Base-by-base conservation (phyloP, 2,888 invertebrate genomes). In the Thalpophila matura region DNA sequence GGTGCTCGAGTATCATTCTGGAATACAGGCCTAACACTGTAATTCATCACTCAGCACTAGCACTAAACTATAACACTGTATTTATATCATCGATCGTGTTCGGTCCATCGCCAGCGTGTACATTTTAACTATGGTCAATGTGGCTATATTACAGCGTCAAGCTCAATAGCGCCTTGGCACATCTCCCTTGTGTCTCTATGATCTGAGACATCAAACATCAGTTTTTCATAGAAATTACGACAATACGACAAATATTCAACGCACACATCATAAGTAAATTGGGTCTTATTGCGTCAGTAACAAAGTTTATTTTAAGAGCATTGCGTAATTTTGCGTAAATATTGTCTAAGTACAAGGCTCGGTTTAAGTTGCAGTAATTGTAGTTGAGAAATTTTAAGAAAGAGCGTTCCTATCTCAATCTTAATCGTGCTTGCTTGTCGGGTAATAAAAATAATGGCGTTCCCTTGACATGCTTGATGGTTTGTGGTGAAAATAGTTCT, bases 401-500 rank as follows among this genome's bases (percentile, higher is more conserved):
- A 61, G 62, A 69, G 43, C 50, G 31, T 59, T n/a, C n/a, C n/a
- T n/a, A 77, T 75, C 61, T 71, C 9, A 1, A 55, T 63, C 49
- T 78, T 10, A 10, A 10, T 55, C 55, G 51, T 58, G 55, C 24
- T 53, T 4, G 3, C 29, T 12, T 20, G 27, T 38, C n/a, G 26
- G 45, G 54, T 42, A 57, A 51, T 55, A 42, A 49, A 55, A 37
- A 5, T 43, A 71, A 54, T 35, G 51, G 10, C 0, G 2, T 38
- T 24, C 9, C 75, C 78, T 78, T 76, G 75, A 70, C 75, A 74
- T 33, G 29, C 43, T 76, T 58, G 37, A 53, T 37, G 20, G 4
- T 18, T 3, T 55, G 10, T 1, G 16, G 9, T 16, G 49, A 54
- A 38, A 59, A 61, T 7, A 26, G 33, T 69, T 64, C 35, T 37